These are phyloP conservation scores for Hafferia zeledoni DNA, from an alignment of 2,797 vertebrate genomes.

Conservation along the genomic window DNA sequence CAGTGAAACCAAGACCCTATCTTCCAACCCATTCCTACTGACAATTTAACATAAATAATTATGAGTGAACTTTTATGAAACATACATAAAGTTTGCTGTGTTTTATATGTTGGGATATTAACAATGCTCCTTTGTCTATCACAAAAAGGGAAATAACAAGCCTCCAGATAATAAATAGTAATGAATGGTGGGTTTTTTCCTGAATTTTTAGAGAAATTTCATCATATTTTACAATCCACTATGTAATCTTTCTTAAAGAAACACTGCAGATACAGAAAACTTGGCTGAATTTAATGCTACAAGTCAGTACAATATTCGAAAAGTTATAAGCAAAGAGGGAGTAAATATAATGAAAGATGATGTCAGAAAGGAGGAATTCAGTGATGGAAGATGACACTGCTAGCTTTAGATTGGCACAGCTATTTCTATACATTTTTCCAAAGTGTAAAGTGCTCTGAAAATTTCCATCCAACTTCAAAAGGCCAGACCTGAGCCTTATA, in stretches of 20 bases:
- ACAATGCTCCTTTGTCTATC: neutral
- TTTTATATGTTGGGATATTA: neutral
- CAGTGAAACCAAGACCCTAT: neutral
- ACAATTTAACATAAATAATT: neutral
- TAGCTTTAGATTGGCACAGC: neutral
- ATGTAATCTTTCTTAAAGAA: neutral
- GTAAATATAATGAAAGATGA: neutral
- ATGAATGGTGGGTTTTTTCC: neutral
- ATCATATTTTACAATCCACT: neutral
- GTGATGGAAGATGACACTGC: accelerated
- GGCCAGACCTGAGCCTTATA: neutral
- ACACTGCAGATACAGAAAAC: neutral
- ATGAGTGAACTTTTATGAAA: neutral
- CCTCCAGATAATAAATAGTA: neutral
- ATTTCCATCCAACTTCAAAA: neutral
- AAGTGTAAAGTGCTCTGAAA: neutral
- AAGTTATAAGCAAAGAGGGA: neutral
- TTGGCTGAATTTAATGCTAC: neutral
- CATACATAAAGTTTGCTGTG: neutral
- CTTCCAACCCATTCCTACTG: neutral
- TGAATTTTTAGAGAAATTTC: neutral
- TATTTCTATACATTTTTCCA: neutral
- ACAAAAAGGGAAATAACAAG: neutral
- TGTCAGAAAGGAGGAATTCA: neutral
- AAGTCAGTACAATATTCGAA: neutral